Evolutionary conservation across 2,113 vertebrate species (phyloP), one percentile per base, ranked within the genome.

Genomic region (Desmodus rotundus): DNA sequence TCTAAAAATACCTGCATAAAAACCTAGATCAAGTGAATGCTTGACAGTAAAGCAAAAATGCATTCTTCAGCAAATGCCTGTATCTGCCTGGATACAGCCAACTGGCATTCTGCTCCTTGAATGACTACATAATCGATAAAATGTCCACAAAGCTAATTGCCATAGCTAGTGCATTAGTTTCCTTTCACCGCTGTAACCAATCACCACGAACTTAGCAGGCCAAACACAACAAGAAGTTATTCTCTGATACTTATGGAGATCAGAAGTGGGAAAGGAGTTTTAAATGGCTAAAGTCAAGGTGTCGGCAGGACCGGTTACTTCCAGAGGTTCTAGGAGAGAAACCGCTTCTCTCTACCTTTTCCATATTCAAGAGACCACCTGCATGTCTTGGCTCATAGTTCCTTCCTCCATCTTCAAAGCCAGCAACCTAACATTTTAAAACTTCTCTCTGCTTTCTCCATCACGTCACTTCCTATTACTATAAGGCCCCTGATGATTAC

Each of bases 11-110:
- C 31, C 47, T 72, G 43, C 26, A 76, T 81, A 74, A 93, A 81
- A 87, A 45, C 24, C 47, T 74, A 50, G 58, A 47, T 73, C 16
- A 4, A 45, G 98, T 67, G 19, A 41, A 98, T 70, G 16, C 5
- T 16, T 85, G 72, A 58, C 45, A 94, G 89, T 68, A 6, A 97
- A 98, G 93, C 74, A 24, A 93, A 94, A 91, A 92, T 63, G 28
- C 31, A 87, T 68, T 68, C 4, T 1, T 28, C 22, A 90, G 82
- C 65, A 94, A 52, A 94, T 87, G 15, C 28, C 11, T 15, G 2
- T 73, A 28, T 96, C 78, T 85, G 7, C 41, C 45, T 52, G 87
- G 50, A 94, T 87, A 83, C 31, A 93, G 13, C 67, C 15, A 92
- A 67, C 0, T 76, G 2, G 72, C 11, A 83, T 8, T 8, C 65